Conservation (phyloP, 2,113 vertebrate genomes). For the Euleptes europaea region DNA sequence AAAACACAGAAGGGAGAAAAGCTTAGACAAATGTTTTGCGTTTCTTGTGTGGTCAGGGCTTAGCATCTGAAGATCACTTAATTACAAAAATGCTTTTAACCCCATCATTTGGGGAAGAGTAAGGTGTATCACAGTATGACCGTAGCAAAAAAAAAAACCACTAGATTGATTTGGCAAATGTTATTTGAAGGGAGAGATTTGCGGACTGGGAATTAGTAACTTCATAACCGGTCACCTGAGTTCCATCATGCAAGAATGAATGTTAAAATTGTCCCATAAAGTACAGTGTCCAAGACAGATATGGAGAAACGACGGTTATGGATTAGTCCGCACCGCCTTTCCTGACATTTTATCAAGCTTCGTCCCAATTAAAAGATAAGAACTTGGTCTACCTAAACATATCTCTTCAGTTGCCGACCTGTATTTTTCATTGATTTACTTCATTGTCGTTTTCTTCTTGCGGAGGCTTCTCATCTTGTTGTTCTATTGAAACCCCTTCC, state of each 20-base stretch:
- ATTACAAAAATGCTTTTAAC: not conserved
- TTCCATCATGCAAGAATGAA: not conserved
- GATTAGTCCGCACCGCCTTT: not conserved
- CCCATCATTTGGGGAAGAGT: not conserved
- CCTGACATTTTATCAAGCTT: not conserved
- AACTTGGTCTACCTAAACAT: not conserved
- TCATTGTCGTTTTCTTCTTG: not conserved
- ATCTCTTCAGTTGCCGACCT: not conserved
- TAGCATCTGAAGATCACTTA: not conserved
- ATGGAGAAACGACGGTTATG: not conserved
- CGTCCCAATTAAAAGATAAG: not conserved
- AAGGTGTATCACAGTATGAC: too few species aligned
- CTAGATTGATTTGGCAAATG: not conserved
- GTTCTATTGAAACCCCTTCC: not conserved
- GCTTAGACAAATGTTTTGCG: too few species aligned
- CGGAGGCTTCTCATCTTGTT: not conserved
- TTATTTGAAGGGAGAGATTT: not conserved
- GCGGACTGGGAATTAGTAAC: not conserved
- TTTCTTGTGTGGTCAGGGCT: not conserved
- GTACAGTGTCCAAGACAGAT: not conserved
- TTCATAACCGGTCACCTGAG: not conserved
- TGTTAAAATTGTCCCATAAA: not conserved
- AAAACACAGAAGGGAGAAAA: not conserved
- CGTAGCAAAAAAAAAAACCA: not conserved
- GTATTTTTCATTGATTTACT: not conserved